Conservation (phyloP, 2,797 vertebrate species). For the Helostoma temminkii region DNA sequence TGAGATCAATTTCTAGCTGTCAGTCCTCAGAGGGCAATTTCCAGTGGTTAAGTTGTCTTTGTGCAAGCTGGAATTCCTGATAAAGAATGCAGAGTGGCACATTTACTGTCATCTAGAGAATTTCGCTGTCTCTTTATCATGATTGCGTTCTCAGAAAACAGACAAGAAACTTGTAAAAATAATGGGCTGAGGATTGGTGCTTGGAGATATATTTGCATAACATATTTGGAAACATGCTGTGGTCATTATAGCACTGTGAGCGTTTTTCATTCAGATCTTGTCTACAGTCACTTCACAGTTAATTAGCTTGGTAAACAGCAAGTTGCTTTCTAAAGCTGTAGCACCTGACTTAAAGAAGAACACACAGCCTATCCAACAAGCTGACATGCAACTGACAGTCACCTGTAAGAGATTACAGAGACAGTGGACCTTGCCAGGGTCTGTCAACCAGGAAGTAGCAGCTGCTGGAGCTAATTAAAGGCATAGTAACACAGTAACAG, state of each 20-base stretch:
- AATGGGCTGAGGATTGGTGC: constrained; percentile 72
- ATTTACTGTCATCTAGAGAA: constrained; percentile 73
- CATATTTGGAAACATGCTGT: constrained; percentile 83
- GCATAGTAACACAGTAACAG: constrained; percentile 87
- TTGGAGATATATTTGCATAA: constrained; percentile 83
- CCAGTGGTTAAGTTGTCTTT: constrained; percentile 75
- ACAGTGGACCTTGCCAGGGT: constrained; percentile 78
- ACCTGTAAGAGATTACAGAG: constrained; percentile 85
- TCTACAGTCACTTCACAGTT: constrained; percentile 69
- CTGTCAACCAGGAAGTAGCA: constrained; percentile 86
- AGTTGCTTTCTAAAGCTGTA: constrained; percentile 54
- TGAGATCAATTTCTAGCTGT: constrained; percentile 77
- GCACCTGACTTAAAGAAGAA: constrained; percentile 73
- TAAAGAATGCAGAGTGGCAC: constrained; percentile 66
- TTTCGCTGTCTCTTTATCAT: constrained; percentile 58
- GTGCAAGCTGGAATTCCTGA: constrained; percentile 60
- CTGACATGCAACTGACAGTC: constrained; percentile 72
- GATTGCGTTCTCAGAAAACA: constrained; percentile 69
- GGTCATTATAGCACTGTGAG: constrained; percentile 76
- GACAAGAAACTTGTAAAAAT: constrained; percentile 60
- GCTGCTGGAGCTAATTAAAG: constrained; percentile 91
- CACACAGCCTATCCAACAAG: constrained; percentile 42
- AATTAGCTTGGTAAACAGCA: constrained; percentile 69
- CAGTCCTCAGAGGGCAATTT: constrained; percentile 79
- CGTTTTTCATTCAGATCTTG: constrained; percentile 58